phyloP scores from a whole-genome alignment of 2,797 vertebrate species.

The Austrolebias charrua region DNA sequence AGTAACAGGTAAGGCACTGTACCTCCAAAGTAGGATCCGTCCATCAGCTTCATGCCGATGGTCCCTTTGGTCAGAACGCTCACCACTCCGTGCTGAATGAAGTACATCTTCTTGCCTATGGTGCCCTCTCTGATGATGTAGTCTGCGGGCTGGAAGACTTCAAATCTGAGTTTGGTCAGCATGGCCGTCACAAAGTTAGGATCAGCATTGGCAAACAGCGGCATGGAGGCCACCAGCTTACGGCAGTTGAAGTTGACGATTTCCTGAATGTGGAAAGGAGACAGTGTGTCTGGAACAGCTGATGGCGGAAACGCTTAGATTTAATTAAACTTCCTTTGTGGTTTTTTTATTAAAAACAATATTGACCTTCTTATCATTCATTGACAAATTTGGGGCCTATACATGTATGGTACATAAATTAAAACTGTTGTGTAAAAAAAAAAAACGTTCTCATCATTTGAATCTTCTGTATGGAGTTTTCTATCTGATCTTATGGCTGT shows the following conservation, averaged over 20 bases:
- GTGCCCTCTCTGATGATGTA: constrained; percentile 93
- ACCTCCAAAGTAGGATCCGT: constrained; percentile 94
- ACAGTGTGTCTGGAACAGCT: neutral
- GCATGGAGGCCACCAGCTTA: constrained; percentile 94
- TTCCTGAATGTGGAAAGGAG: constrained; percentile 74
- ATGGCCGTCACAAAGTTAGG: constrained; percentile 94
- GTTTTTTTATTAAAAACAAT: no score
- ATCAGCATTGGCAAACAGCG: constrained; percentile 91
- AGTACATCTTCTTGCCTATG: constrained; percentile 97
- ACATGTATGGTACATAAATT: neutral
- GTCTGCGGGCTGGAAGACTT: constrained; percentile 91
- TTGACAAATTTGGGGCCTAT: no score
- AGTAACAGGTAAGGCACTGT: neutral
- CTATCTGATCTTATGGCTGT: no score
- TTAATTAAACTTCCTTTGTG: neutral
- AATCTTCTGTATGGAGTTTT: no score
- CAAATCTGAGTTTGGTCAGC: constrained; percentile 93
- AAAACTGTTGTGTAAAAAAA: neutral
- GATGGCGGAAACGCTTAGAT: neutral
- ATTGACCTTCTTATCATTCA: no score
- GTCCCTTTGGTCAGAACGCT: constrained; percentile 91
- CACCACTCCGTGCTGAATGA: constrained; percentile 92
- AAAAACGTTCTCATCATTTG: no score
- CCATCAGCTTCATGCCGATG: constrained; percentile 91
- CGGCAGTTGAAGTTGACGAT: constrained; percentile 95